Evolutionary conservation across 2,888 invertebrate genomes (phyloP), one percentile per base, ranked within the genome.

Genomic region (Drosophila affinis): DNA sequence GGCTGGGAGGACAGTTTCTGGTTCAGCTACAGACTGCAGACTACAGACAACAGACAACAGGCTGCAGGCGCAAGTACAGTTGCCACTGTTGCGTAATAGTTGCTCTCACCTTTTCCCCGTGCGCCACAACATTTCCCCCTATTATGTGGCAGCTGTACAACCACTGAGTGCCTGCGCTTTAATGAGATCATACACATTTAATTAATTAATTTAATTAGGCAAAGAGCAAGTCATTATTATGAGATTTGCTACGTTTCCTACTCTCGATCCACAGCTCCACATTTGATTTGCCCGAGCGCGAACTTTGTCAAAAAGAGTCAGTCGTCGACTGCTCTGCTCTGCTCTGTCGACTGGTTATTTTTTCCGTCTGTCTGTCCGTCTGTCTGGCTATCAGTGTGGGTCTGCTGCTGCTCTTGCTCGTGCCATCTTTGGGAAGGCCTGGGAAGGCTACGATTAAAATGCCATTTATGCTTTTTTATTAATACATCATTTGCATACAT

Each of bases 401-500:
- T n/a, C 39, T 39, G 39, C n/a, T 39, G 39, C 39, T 21, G 21
- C 21, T 39, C 39, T 39, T 39, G 39, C 71, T 72, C 71, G 71
- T 72, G 71, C 71, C 71, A 63, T 72, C 70, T 62, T 55, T 47
- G 64, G 58, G 12, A 9, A 29, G 27, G 46, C 34, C 24, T 52
- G 62, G 39, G 62, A 62, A 52, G 70, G 67, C 71, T 72, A 64
- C 83, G 64, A 83, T 83, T 83, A 83, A 82, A 85, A 85, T 85
- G 86, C 81, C 84, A 84, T 86, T 84, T 84, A 81, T 56, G 76
- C 74, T 72, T 76, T 72, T 57, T 65, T 75, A 46, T 73, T 73
- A 76, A 77, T 82, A 75, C 72, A 79, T 81, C 74, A 85, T 85
- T 85, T 85, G 84, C 85, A 85, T 85, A 84, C 47, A 61, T 63